Conservation (phyloP, 2,888 invertebrate species). For the Nycteola revayana region DNA sequence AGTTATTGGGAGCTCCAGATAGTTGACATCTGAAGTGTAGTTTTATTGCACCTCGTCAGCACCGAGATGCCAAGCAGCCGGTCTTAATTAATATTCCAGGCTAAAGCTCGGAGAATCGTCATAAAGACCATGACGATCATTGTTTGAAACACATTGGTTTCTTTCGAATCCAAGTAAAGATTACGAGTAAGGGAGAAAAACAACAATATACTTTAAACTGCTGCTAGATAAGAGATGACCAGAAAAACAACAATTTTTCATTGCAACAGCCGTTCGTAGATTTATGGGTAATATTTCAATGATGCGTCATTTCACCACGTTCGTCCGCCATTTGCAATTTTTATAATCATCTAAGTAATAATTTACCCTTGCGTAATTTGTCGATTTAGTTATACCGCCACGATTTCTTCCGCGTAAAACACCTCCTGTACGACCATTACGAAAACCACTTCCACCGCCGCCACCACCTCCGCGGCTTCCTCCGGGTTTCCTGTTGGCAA, state of each 20-base stretch:
- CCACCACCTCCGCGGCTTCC: conserved; percentile 64
- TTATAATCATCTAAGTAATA: conserved; percentile 59
- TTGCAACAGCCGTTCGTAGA: conserved; percentile 11
- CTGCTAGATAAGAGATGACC: conserved; percentile 25
- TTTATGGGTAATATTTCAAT: conserved; percentile 16
- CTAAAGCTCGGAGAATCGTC: conserved; percentile 9
- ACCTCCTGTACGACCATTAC: conserved; percentile 80
- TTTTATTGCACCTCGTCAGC: conserved; percentile 16
- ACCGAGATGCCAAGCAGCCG: conserved; percentile 15
- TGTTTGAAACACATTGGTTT: conserved; percentile 7
- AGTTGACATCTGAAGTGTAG: conserved; percentile 18
- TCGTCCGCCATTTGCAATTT: conserved; percentile 75
- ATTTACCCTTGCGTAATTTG: conserved; percentile 86
- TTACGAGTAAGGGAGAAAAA: conserved; percentile 19
- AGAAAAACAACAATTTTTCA: conserved; percentile 20
- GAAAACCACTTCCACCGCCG: conserved; percentile 67
- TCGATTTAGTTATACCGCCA: conserved; percentile 85
- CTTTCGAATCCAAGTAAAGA: conserved; percentile 23
- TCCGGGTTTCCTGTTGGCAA: conserved; percentile 61
- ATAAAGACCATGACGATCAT: conserved; percentile 12
- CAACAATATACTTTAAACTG: conserved; percentile 14
- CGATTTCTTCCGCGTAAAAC: conserved; percentile 87
- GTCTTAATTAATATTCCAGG: conserved; percentile 14
- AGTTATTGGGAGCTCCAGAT: conserved; percentile 17
- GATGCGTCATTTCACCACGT: conserved; percentile 66